Base-by-base conservation (phyloP, 2,888 invertebrate genomes). In the Oegoconia quadripuncta region DNA sequence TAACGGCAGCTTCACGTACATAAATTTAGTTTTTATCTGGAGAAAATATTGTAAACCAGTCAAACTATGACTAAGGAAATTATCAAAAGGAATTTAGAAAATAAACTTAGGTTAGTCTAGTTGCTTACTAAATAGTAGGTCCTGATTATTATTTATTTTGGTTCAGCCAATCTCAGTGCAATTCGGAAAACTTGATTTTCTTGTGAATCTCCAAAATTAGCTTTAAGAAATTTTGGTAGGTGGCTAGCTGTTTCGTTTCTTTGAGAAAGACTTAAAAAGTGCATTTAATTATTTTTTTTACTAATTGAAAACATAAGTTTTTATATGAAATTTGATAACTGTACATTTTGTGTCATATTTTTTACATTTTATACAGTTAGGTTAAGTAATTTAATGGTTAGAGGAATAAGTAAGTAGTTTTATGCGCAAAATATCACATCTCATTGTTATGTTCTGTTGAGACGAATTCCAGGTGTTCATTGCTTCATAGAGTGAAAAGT, bases 281-380 rank as follows among this genome's bases (percentile, higher is more conserved):
- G 40, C 29, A 48, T 39, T 43, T 39, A 39, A 50, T 54, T 37
- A 41, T 29, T 54, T 46, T 37, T 42, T 50, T 37, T 42, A 54
- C 50, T 37, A 28, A 47, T 27, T n/a, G 8, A 13, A 13, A n/a
- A 27, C 2, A 12, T n/a, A 27, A 27, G 6, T 6, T 27, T 12
- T 6, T 23, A 8, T 12, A n/a, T n/a, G 3, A n/a, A n/a, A n/a
- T n/a, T 27, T 27, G n/a, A 1, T 9, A 25, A 48, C 42, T 69
- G 69, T 69, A 68, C 53, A 69, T 68, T 61, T 67, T 71, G 76
- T 80, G 77, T 79, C 76, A 77, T 77, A 76, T 64, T 14, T 23
- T 33, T 13, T 33, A 33, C 14, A 26, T 7, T 34, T 26, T 14
- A 33, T 9, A 25, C 15, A 15, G 29, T 26, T 12, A 23, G 12